These are phyloP conservation scores for Chionis minor DNA, from an alignment of 2,113 vertebrate genomes.

Conservation along the genomic window DNA sequence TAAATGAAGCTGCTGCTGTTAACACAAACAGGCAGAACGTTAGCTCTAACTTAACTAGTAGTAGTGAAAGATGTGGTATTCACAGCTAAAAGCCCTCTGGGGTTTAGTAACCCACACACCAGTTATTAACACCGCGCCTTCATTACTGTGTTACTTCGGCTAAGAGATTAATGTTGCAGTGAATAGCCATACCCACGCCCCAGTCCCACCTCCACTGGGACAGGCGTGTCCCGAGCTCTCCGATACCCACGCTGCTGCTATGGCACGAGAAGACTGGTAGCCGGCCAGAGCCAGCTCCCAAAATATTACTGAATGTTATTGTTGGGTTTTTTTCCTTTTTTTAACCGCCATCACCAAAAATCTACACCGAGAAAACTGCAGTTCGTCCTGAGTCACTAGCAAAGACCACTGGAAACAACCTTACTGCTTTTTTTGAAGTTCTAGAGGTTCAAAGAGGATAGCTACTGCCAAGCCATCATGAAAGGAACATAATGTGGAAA, in stretches of 20 bases:
- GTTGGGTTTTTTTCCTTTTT: background rate
- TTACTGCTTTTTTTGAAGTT: background rate
- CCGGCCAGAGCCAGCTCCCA: background rate
- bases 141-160: fast-evolving
- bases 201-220: fast-evolving
- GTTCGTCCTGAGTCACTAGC: background rate
- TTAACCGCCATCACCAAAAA: background rate
- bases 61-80: background rate
- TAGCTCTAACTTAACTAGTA: background rate
- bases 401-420: background rate
- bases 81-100: background rate
- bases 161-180: background rate
- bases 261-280: background rate
- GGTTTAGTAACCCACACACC: background rate
- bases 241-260: fast-evolving
- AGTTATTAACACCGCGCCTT: background rate
- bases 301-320: background rate
- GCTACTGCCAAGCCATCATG: background rate
- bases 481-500: background rate
- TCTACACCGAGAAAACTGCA: background rate
- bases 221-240: background rate
- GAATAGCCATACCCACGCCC: background rate
- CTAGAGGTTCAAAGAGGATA: background rate
- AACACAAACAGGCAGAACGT: background rate
- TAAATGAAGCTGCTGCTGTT: background rate